phyloP scores from a whole-genome alignment of 35 echinoderm and acorn worm genomes.

The Stichopus chloronotus region DNA sequence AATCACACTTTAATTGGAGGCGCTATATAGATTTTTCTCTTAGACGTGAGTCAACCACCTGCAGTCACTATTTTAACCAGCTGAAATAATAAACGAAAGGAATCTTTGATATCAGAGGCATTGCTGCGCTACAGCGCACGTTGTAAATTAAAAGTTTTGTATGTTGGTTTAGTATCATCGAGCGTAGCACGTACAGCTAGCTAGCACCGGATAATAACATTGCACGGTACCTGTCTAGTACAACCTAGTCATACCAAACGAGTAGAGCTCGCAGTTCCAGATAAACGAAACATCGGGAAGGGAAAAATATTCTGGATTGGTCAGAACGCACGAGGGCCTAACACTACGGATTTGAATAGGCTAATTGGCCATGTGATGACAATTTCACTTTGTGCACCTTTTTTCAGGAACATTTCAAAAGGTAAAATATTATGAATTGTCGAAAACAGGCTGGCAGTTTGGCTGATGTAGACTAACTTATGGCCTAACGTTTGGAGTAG shows the following conservation, averaged over 20 bases:
- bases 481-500: background rate
- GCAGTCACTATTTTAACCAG: background rate
- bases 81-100: background rate
- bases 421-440: background rate
- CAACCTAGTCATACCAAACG: no score
- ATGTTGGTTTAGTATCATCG: no score
- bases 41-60: background rate
- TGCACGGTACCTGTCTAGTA: no score
- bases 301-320: background rate
- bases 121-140: background rate
- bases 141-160: background rate
- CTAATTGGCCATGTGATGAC: background rate
- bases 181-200: no score
- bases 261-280: no score
- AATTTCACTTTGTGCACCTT: background rate
- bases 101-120: background rate
- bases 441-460: background rate
- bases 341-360: background rate
- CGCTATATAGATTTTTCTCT: background rate
- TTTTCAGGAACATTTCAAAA: background rate
- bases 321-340: background rate
- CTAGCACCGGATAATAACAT: no score
- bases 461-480: background rate
- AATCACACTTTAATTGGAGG: no score
- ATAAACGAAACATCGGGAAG: no score